Evolutionary conservation across 1,140 invertebrate species (phyloP), one percentile per base, ranked within the genome.

Genomic region (Lasioglossum albipes): DNA sequence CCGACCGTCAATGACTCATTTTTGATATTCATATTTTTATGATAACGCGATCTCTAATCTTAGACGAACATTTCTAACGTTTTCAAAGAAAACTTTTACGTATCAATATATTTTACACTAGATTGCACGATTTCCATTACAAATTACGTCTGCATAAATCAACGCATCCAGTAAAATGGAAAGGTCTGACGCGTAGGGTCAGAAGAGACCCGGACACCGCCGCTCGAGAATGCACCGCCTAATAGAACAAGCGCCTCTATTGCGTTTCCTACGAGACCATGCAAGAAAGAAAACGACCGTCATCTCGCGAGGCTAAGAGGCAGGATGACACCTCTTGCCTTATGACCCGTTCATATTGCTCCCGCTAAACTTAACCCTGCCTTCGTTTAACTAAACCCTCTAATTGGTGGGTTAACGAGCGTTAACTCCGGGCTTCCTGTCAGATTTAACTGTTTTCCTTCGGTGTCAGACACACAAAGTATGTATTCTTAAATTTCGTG

Each of bases 321-420:
- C 88, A 90, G 88, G 89, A 91, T 90, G 88, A 89, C 88, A 91
- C 90, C 89, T 90, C 89, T 90, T 90, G 89, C 84, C 90, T 90
- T 89, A 82, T 91, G 90, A 90, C 89, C 89, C 70, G 83, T 84
- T 78, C 85, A 72, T 82, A 84, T 82, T 85, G 80, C 86, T 83
- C 84, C 75, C 82, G 80, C 83, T 85, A 83, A 86, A 83, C 82
- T 90, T 83, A 87, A 87, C 83, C 82, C 86, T 84, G 88, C 84
- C 83, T 89, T 83, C 85, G 77, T 81, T 85, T 68, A 88, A 89
- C 86, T 89, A 88, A 90, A 84, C 87, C 87, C 84, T 89, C 86
- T 91, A 90, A 91, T 91, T 91, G 89, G 81, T 83, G 89, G 89
- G 90, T 91, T 90, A 91, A 91, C 90, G 84, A 91, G 90, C 89